These are phyloP conservation scores for Cuniculus paca DNA, from an alignment of 2,797 vertebrate genomes.

Conservation along the genomic window DNA sequence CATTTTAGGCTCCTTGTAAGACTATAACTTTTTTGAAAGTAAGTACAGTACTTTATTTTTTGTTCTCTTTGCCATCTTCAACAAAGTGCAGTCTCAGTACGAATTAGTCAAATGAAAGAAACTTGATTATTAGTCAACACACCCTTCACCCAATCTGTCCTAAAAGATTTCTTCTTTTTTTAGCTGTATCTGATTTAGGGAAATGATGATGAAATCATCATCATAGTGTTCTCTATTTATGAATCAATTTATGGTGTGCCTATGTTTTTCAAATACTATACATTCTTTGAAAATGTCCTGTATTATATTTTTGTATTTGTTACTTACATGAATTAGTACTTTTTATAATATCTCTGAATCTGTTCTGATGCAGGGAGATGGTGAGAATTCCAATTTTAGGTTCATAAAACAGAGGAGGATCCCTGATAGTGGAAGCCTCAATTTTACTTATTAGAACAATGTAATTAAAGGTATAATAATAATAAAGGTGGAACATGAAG, in stretches of 20 bases:
- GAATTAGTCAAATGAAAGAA: slow-evolving; percentile 34
- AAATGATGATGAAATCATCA: background rate
- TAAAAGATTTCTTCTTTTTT: background rate
- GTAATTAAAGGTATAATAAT: background rate
- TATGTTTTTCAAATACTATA: background rate
- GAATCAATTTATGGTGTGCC: background rate
- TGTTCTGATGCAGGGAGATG: background rate
- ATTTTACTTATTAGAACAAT: background rate
- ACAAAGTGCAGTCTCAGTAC: background rate
- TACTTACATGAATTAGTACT: background rate
- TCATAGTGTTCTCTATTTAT: background rate
- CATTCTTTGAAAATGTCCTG: background rate
- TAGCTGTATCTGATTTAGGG: background rate
- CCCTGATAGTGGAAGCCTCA: background rate
- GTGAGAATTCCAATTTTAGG: background rate
- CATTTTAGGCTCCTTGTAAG: background rate
- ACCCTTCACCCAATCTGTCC: background rate
- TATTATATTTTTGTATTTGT: background rate
- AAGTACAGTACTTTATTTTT: background rate
- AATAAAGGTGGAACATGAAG: slow-evolving; percentile 66
- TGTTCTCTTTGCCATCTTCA: background rate
- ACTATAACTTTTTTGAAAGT: background rate
- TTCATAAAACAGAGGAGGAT: background rate
- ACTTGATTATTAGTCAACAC: background rate
- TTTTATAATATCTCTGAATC: slow-evolving; percentile 18